Evolutionary conservation across 1,140 invertebrate genomes (phyloP).

Genomic region (Hyphantria cunea): DNA sequence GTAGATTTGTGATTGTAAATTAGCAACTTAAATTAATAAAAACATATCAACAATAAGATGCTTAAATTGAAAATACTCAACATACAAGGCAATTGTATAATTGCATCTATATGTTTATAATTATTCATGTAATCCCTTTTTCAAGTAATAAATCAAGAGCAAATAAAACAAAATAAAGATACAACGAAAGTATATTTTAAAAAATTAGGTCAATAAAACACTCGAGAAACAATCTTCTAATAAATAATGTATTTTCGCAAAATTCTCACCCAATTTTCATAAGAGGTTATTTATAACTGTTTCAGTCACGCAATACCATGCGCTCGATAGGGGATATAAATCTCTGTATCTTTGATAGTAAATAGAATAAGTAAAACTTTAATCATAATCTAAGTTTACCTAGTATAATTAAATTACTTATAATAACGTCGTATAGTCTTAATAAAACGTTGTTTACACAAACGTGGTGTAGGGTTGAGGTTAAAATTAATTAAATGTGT

Average conservation of each 20-base stretch:
- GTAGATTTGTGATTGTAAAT: no score
- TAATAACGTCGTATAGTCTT: constrained; percentile 7
- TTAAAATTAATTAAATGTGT: constrained; percentile 51
- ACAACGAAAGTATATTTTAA: no score
- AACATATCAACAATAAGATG: no score
- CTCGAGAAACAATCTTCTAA: no score
- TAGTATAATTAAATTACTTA: neutral
- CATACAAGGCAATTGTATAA: no score
- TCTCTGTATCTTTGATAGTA: constrained; percentile 24
- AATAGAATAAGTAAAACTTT: constrained; percentile 26
- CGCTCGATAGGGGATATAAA: constrained; percentile 27
- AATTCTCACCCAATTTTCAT: constrained; percentile 25
- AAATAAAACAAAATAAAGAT: no score
- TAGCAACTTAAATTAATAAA: no score
- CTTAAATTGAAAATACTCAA: no score
- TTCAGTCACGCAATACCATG: constrained; percentile 30
- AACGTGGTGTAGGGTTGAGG: constrained; percentile 25
- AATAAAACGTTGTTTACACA: constrained; percentile 28
- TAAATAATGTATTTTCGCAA: constrained; percentile 1
- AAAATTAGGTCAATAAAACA: no score
- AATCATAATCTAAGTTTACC: constrained; percentile 23
- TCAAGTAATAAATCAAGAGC: no score
- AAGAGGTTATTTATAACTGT: constrained; percentile 29
- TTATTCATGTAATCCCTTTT: no score
- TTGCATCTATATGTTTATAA: no score